Percentiles rank a stretch among this genome's conserved stretches.
Conservation (phyloP, 2,113 vertebrate genomes). For the Dicentrarchus labrax region DNA sequence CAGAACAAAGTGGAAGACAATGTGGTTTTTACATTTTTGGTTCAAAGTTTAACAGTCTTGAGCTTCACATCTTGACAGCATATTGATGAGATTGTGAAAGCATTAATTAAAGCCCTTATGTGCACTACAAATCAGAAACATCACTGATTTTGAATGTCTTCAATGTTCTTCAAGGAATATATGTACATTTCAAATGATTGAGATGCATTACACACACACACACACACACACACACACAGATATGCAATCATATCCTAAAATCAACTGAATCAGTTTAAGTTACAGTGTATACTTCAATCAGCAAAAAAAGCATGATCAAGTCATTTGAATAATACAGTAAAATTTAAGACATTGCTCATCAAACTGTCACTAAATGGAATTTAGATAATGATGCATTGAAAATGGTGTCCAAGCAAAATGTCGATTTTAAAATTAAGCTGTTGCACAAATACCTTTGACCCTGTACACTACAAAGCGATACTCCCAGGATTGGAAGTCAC, state of each 20-base stretch:
- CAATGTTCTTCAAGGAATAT: constrained; percentile 12
- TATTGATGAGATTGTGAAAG: neutral
- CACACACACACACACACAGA: constrained; percentile 52
- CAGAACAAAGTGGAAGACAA: constrained; percentile 61
- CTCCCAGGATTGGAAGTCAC: constrained; percentile 27
- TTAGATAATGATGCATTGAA: neutral
- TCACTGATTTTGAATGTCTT: constrained; percentile 10
- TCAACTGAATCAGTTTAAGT: constrained; percentile 23
- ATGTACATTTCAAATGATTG: constrained; percentile 33
- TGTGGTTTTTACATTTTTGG: constrained; percentile 33
- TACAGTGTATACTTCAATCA: constrained; percentile 30
- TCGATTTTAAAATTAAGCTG: constrained; percentile 19
- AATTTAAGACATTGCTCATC: constrained; percentile 11
- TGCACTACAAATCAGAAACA: constrained; percentile 20
- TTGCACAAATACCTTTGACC: neutral
- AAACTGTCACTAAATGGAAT: constrained; percentile 18
- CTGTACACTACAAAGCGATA: constrained; percentile 2
- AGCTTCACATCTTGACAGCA: constrained; percentile 38
- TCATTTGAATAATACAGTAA: neutral
- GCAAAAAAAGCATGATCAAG: constrained; percentile 19
- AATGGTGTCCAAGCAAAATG: neutral
- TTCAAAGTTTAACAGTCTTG: constrained; percentile 40
- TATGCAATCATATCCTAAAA: neutral
- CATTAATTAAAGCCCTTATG: constrained; percentile 22
- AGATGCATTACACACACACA: constrained; percentile 47